Base-by-base conservation (phyloP, 2,113 vertebrate genomes). In the Osmerus mordax region DNA sequence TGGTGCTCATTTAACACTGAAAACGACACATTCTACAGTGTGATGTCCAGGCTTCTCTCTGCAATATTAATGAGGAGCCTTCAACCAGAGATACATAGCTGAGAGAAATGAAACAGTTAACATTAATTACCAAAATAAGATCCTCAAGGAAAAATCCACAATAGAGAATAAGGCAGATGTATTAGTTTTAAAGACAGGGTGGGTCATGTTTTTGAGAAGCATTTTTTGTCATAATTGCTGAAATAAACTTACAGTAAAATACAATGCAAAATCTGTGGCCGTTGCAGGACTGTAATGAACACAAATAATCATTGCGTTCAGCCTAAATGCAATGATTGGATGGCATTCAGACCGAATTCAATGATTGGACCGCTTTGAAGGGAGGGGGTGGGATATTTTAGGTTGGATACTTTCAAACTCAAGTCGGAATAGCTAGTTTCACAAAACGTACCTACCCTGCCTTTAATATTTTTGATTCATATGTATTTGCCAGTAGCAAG, bases 1-100 rank as follows among this genome's bases (percentile, higher is more conserved):
- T 81, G 80, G 82, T 83, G 78, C 86, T 89, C 80, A 79, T 90
- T 90, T 87, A 91, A 85, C 77, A 74, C 63, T 67, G 78, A 89
- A 87, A 89, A 84, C 73, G 73, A 61, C 67, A 69, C 76, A 79
- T 90, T 83, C 80, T 65, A 79, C 72, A 65, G 65, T n/a, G 28
- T 83, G 78, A 82, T 72, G 64, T 69, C 71, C 72, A 81, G 80
- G 73, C 71, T 67, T 69, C 65, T 70, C 64, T 73, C 59, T 85
- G 67, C 72, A 83, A 84, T 86, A 81, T 87, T 91, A 88, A 91
- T 81, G 82, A 86, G 81, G 81, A 76, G 78, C 82, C 81, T 78
- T 83, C 80, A 83, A 80, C 77, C 65, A 69, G 66, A 69, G 41
- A 11, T 47, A 11, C 64, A 62, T 70, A 73, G 80, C 75, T 76